Evolutionary conservation across 2,797 vertebrate genomes (phyloP).

Genomic region (Dendrocincla tyrannina): DNA sequence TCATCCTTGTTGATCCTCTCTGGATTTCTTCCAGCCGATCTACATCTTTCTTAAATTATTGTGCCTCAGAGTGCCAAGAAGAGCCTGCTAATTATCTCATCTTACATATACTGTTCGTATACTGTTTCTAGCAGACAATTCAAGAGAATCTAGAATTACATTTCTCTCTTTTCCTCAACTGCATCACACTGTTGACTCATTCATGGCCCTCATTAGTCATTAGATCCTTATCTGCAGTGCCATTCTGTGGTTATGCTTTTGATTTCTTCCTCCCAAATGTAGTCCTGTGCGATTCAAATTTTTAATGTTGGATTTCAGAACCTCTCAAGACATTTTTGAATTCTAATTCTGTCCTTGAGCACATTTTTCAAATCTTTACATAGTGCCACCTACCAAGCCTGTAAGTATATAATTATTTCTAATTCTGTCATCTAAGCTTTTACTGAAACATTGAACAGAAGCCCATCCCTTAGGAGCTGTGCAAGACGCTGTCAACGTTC

Average conservation of each 20-base stretch:
- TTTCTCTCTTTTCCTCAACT: not conserved
- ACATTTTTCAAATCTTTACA: not conserved
- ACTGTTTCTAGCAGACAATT: not conserved
- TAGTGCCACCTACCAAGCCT: not conserved
- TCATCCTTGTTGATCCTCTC: not conserved
- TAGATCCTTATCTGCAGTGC: not conserved
- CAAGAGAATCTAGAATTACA: not conserved
- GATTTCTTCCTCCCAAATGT: not conserved
- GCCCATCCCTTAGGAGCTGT: not conserved
- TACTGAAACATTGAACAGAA: not conserved
- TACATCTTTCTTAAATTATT: not conserved
- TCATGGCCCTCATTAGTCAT: not conserved
- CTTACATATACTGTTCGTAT: not conserved
- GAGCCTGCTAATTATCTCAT: not conserved
- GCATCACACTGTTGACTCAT: not conserved
- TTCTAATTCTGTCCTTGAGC: not conserved
- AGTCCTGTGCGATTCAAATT: not conserved
- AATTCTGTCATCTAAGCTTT: not conserved
- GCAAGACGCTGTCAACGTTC: not conserved
- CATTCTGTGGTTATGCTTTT: not conserved
- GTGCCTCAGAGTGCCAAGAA: not conserved
- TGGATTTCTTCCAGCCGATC: not conserved
- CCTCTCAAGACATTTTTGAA: not conserved
- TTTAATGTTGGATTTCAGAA: not conserved
- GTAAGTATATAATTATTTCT: not conserved